A percentile compares a stretch with the other conserved stretches of the same genome.
phyloP scores from a whole-genome alignment of 23 tunicate species.

The Styela clava region DNA sequence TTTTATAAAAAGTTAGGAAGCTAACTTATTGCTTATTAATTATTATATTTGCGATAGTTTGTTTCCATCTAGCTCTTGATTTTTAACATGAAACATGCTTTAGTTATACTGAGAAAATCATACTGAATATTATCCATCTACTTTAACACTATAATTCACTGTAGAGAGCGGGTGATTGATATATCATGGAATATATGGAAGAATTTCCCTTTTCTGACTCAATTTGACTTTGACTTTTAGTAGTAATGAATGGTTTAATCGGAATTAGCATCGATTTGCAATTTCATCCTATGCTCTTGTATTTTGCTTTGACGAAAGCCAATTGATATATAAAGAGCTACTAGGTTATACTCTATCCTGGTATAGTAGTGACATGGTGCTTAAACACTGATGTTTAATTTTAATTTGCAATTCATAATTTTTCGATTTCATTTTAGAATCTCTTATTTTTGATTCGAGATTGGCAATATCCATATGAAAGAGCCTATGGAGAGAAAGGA shows the following conservation, averaged over 20 bases:
- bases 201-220: too few species aligned
- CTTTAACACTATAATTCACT: neutral
- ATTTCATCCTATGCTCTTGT: too few species aligned
- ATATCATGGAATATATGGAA: too few species aligned
- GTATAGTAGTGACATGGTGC: neutral
- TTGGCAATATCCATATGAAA: constrained; percentile 6
- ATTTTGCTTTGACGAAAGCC: too few species aligned
- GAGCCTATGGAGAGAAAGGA: neutral
- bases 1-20: neutral
- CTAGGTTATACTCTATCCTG: neutral
- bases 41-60: neutral
- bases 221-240: too few species aligned
- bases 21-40: too few species aligned
- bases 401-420: neutral
- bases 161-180: too few species aligned
- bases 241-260: too few species aligned
- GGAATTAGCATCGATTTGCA: too few species aligned
- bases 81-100: neutral
- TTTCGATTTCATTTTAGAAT: neutral
- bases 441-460: constrained; percentile 18
- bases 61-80: too few species aligned
- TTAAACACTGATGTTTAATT: neutral
- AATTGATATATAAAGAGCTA: too few species aligned
- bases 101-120: neutral
- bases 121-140: neutral